Evolutionary conservation across 2,113 vertebrate species (phyloP), one percentile per base, ranked within the genome.

Genomic region (Equus quagga): DNA sequence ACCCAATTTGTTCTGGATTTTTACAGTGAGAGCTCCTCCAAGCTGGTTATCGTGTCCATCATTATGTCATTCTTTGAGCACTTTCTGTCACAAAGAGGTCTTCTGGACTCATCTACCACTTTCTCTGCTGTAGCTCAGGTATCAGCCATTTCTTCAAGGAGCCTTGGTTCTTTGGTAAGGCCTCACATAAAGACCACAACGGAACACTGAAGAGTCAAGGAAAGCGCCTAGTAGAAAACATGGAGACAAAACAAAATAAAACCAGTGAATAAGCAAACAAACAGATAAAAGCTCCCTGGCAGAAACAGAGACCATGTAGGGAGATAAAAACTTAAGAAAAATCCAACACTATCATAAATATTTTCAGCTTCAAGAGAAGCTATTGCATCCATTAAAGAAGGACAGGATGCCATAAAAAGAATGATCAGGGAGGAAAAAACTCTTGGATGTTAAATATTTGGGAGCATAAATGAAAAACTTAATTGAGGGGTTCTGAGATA

Each of bases 361-460:
- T 33, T 93, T 79, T 79, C 31, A 67, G 54, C 70, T 33, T 36
- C 60, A 84, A 60, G 67, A 97, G 79, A 64, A 92, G 18, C 3
- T 94, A 13, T 56, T 76, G 41, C 19, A 70, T 54, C 36, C n/a
- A 21, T 44, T 86, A 70, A 69, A 70, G 85, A 65, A 85, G 31
- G 73, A 51, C 1, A 73, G 23, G 46, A 91, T 62, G 18, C 41
- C 11, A n/a, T 49, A 8, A 60, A 65, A 72, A 85, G 13, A 69
- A 76, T 13, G 15, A 72, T 33, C 5, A 73, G 31, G n/a, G 21
- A 49, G 54, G 70, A 14, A 79, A 31, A 51, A 70, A 2, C 10
- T 64, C 26, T 90, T 97, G 33, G 44, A 23, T 46, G 12, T 85
- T 93, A 96, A 75, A 51, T 81, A 54, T 78, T 79, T 89, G 75